phyloP scores from a whole-genome alignment of 2,888 invertebrate genomes.

The Stegophylla sp. region DNA sequence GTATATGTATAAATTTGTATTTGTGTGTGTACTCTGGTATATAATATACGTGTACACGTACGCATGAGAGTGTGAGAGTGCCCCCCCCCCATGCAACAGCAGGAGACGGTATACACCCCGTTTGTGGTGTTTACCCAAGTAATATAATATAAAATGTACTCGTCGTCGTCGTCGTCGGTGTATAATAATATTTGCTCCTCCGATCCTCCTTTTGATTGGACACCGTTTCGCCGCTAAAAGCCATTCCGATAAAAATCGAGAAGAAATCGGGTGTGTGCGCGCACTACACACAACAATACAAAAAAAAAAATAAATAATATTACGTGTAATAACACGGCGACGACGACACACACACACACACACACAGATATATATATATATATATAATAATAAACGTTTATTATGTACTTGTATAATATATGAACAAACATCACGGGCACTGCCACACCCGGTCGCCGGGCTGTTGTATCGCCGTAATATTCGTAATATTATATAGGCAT shows the following conservation, averaged over 20 bases:
- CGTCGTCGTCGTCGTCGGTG: not conserved
- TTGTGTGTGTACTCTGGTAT: not conserved
- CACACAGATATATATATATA: not conserved
- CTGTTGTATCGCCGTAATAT: not conserved
- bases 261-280: constrained; percentile 35
- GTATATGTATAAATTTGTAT: not conserved
- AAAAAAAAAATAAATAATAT: constrained; percentile 25
- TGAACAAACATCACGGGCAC: constrained; percentile 32
- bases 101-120: constrained; percentile 7
- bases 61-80: not conserved
- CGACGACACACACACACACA: not conserved
- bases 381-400: not conserved
- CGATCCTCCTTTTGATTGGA: constrained; percentile 57
- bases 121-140: not conserved
- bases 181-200: constrained; percentile 29
- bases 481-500: not conserved
- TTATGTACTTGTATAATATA: not conserved
- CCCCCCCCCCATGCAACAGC: not conserved
- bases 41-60: too few species aligned
- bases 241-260: constrained; percentile 51
- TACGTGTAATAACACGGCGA: constrained; percentile 16
- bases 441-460: constrained; percentile 43
- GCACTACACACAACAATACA: not conserved
- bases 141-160: constrained; percentile 26
- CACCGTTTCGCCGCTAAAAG: constrained; percentile 59